These are phyloP conservation scores for Solenopsis invicta DNA, from an alignment of 1,140 invertebrate species.

Conservation along the genomic window DNA sequence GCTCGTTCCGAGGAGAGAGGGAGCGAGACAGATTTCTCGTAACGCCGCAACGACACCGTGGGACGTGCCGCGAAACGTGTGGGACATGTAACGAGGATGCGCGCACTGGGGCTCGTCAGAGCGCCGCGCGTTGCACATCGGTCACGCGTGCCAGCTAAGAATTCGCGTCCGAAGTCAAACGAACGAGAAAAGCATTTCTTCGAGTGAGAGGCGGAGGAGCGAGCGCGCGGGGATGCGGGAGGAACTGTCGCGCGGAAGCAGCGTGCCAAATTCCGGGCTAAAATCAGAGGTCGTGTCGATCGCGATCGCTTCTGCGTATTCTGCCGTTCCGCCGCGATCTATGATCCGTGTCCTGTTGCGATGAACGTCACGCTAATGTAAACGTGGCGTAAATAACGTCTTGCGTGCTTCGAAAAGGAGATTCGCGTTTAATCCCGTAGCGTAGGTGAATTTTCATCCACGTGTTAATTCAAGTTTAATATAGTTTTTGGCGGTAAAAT, in stretches of 20 bases:
- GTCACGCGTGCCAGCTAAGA: constrained; percentile 74
- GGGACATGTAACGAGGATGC: constrained; percentile 65
- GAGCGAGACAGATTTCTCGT: constrained; percentile 29
- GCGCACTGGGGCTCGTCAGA: constrained; percentile 57
- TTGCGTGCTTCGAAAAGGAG: neutral
- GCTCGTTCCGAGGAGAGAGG: neutral
- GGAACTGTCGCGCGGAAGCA: constrained; percentile 34
- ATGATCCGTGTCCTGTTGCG: neutral
- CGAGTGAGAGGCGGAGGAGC: neutral
- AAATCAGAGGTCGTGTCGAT: constrained; percentile 57
- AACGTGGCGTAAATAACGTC: neutral
- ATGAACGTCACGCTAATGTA: neutral
- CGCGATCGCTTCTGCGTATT: constrained; percentile 20
- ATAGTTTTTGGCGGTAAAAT: too few relatives aligned
- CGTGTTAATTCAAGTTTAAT: too few relatives aligned
- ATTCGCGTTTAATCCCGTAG: neutral
- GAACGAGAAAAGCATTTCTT: constrained; percentile 42
- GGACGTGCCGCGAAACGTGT: constrained; percentile 55
- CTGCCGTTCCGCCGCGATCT: neutral
- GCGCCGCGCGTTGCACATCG: constrained; percentile 69
- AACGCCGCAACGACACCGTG: neutral
- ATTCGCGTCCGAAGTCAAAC: constrained; percentile 60
- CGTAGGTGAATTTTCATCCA: too few relatives aligned
- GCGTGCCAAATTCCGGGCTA: constrained; percentile 68
- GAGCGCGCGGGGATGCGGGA: neutral